Conservation (phyloP, 2,797 vertebrate genomes). For the Clarias fuscus region DNA sequence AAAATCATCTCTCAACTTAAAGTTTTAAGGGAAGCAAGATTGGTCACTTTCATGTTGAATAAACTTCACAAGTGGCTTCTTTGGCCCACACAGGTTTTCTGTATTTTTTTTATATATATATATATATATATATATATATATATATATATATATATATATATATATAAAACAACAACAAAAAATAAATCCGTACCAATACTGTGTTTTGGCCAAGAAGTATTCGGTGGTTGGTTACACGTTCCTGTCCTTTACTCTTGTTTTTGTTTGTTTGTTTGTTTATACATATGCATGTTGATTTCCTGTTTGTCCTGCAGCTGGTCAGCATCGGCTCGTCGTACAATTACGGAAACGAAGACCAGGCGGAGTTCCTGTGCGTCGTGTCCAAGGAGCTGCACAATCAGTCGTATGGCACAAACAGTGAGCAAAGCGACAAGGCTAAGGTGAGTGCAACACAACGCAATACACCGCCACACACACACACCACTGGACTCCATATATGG, state of each 20-base stretch:
- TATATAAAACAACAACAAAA: no score
- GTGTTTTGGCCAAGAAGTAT: neutral
- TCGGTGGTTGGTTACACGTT: neutral
- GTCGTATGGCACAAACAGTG: constrained; percentile 79
- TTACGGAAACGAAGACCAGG: constrained; percentile 87
- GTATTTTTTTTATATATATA: no score
- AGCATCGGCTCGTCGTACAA: constrained; percentile 89
- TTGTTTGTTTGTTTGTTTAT: neutral
- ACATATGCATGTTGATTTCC: neutral
- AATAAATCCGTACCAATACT: no score
- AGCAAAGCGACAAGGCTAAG: constrained; percentile 88
- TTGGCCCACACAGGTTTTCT: no score
- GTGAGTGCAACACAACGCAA: constrained; percentile 61
- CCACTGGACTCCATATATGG: neutral
- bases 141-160: no score
- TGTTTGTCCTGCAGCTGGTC: constrained; percentile 71
- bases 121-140: no score
- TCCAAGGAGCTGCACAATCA: constrained; percentile 87
- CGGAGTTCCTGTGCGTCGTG: constrained; percentile 87
- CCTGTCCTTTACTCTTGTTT: neutral
- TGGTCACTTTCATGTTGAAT: no score
- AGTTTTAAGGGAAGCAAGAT: no score
- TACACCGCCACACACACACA: neutral
- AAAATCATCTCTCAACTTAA: no score
- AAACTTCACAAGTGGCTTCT: no score